phyloP scores from a whole-genome alignment of 2,888 invertebrate genomes.

The Meghimatium bilineatum region DNA sequence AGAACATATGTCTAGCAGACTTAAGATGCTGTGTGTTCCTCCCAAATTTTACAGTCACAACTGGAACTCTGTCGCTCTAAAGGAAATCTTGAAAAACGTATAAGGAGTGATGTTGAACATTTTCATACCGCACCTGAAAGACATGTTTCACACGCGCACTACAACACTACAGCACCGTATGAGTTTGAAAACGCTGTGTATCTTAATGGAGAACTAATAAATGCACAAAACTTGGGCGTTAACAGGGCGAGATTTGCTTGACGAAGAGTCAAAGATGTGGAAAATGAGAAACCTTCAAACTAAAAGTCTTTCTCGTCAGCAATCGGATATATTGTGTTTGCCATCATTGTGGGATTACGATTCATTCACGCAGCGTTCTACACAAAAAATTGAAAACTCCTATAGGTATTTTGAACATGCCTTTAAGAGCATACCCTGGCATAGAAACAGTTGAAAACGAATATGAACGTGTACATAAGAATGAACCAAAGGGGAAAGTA shows the following conservation, averaged over 20 bases:
- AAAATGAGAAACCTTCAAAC: neutral
- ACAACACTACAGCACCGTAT: neutral
- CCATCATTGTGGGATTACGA: constrained; percentile 18
- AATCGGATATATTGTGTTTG: neutral
- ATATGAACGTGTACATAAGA: neutral
- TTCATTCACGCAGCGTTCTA: neutral
- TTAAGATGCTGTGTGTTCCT: constrained; percentile 13
- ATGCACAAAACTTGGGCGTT: neutral
- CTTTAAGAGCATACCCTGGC: neutral
- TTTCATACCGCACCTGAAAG: neutral
- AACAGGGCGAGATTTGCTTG: neutral
- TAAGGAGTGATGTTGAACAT: neutral
- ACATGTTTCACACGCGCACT: neutral
- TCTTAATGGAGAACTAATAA: neutral
- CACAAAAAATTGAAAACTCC: constrained; percentile 13
- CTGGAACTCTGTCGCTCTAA: neutral
- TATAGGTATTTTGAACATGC: constrained; percentile 5
- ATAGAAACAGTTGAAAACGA: neutral
- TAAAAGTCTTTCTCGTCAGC: neutral
- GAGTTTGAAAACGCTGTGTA: neutral
- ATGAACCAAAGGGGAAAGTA: neutral
- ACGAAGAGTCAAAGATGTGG: neutral
- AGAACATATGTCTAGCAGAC: neutral
- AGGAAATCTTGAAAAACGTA: constrained; percentile 12
- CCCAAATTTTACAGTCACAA: neutral